These are phyloP conservation scores for Bursaphelenchus okinawaensis DNA, from an alignment of 2,888 invertebrate species.

Conservation along the genomic window DNA sequence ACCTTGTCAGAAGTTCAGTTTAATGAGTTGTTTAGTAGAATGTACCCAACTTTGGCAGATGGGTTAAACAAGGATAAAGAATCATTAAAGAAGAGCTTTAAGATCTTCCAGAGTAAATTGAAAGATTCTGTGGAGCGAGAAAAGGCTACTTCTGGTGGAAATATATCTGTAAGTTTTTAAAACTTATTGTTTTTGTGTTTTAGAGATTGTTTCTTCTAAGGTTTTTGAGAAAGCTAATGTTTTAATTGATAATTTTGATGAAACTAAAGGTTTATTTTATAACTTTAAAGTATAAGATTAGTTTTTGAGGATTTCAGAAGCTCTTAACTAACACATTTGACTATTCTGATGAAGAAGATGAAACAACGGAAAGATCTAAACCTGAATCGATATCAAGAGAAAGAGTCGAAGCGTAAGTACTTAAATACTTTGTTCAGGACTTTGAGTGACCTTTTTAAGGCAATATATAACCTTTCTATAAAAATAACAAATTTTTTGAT, in stretches of 20 bases:
- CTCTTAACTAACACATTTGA: conserved; percentile 50
- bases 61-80: conserved; percentile 27
- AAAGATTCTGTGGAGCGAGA: conserved; percentile 10
- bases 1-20: conserved; percentile 22
- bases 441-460: no score
- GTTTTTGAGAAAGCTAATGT: no score
- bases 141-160: background rate
- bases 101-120: background rate
- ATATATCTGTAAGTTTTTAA: conserved; percentile 6
- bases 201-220: no score
- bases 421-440: background rate
- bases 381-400: background rate
- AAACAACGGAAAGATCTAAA: background rate
- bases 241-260: no score
- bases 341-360: conserved; percentile 46
- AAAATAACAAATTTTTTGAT: no score
- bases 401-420: background rate
- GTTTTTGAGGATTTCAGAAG: conserved; percentile 28
- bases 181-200: no score
- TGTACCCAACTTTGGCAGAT: conserved; percentile 9
- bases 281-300: background rate
- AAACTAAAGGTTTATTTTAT: no score
- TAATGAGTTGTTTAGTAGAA: conserved; percentile 13
- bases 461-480: no score
- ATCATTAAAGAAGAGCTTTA: conserved; percentile 12